Evolutionary conservation across 2,797 vertebrate genomes (phyloP), one percentile per base, ranked within the genome.

Genomic region (Sciurus carolinensis): DNA sequence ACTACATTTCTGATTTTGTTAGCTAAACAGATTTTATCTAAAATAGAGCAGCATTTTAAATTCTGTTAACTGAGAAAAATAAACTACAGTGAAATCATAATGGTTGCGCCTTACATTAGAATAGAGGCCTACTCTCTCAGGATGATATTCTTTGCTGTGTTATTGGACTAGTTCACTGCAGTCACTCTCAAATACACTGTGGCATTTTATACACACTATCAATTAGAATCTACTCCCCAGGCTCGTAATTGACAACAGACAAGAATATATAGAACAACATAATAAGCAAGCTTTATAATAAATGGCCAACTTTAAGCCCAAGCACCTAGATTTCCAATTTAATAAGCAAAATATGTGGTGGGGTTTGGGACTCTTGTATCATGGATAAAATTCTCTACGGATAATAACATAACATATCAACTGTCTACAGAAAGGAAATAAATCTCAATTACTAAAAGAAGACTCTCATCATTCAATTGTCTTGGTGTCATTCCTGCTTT

Each of bases 361-460:
- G 1, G 39, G 20, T 7, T 42, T 28, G 6, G 17, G 22, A 28
- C 14, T 15, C 13, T 15, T 0, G 20, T 39, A 69, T 17, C 44
- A 44, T 44, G 79, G 54, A 88, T 83, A n/a, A 93, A 57, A 73
- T 93, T 91, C 64, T 77, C 52, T 85, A 64, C 26, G 92, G 71
- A 75, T 87, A 54, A 91, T 76, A 93, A 90, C 26, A 59, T 59
- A 94, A 59, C 86, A 89, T 54, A 87, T 93, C 95, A 95, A 67
- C 36, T 89, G 13, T 28, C 54, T 66, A 52, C 42, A 76, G 33
- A 71, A 86, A 89, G 57, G 54, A 90, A 88, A 85, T 77, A 92
- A 81, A 93, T 91, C 75, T 81, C 88, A 93, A 30, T 94, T 89
- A 81, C 52, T n/a, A 71, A 83, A 85, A 69, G 72, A 62, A 77